These are phyloP conservation scores for Sylvietta virens DNA, from an alignment of 2,113 vertebrate species.

Conservation along the genomic window DNA sequence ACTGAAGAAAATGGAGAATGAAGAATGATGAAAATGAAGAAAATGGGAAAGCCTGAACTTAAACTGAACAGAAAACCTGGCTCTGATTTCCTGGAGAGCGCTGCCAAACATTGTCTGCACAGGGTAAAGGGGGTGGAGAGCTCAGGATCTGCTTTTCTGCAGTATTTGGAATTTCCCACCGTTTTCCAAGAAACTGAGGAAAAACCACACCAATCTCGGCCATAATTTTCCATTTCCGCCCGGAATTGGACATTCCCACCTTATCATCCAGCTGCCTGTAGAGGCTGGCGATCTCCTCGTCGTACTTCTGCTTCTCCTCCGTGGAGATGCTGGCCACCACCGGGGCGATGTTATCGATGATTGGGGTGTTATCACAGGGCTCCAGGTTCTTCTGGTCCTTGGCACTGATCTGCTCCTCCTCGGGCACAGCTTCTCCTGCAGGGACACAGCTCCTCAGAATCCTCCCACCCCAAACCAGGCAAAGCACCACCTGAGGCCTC, in stretches of 20 bases:
- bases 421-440: constrained; percentile 86
- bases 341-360: constrained; percentile 78
- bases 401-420: constrained; percentile 84
- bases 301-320: constrained; percentile 80
- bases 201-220: too few species aligned
- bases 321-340: constrained; percentile 67
- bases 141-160: neutral
- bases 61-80: neutral
- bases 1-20: neutral
- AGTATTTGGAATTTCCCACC: neutral
- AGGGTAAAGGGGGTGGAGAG: neutral
- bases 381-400: constrained; percentile 87
- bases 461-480: neutral
- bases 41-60: neutral
- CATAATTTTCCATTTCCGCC: neutral
- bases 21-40: too few species aligned
- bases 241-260: constrained; percentile 50
- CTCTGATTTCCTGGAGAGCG: neutral
- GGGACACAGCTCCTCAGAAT: neutral
- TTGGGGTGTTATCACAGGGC: constrained; percentile 81
- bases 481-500: too few species aligned
- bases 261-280: constrained; percentile 94
- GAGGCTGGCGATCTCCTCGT: constrained; percentile 83
- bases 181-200: accelerated
- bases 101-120: neutral